Conservation (phyloP, 2,113 vertebrate species). For the Indicator maculatus region DNA sequence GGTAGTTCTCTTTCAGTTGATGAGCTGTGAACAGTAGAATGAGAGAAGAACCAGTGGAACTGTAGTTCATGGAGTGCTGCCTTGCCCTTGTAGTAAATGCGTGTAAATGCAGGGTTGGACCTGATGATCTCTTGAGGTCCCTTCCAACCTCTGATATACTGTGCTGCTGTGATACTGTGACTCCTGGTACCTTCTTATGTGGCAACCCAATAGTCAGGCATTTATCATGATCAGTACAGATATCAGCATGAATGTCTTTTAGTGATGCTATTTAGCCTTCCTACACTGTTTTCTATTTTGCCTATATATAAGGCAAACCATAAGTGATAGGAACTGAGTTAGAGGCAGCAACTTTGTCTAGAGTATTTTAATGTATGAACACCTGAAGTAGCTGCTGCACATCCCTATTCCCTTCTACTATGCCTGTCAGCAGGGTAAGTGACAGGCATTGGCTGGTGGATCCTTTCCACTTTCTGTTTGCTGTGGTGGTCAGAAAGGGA, state of each 20-base stretch:
- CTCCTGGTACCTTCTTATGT: not conserved
- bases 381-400: not conserved
- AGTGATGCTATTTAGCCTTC: not conserved
- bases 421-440: not conserved
- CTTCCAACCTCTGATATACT: too few species aligned
- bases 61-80: not conserved
- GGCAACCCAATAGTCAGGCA: not conserved
- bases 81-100: not conserved
- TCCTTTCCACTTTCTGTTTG: not conserved
- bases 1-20: not conserved
- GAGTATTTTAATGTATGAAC: not conserved
- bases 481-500: not conserved
- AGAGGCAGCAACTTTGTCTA: not conserved
- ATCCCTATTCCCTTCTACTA: not conserved
- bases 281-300: not conserved
- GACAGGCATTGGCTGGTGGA: not conserved
- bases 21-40: not conserved
- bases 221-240: not conserved
- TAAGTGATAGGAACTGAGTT: not conserved
- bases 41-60: not conserved
- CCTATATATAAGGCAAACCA: not conserved
- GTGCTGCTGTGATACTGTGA: too few species aligned
- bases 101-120: too few species aligned
- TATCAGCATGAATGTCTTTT: not conserved
- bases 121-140: too few species aligned